These are phyloP conservation scores for Agrochola litura DNA, from an alignment of 2,888 invertebrate genomes.

Conservation along the genomic window DNA sequence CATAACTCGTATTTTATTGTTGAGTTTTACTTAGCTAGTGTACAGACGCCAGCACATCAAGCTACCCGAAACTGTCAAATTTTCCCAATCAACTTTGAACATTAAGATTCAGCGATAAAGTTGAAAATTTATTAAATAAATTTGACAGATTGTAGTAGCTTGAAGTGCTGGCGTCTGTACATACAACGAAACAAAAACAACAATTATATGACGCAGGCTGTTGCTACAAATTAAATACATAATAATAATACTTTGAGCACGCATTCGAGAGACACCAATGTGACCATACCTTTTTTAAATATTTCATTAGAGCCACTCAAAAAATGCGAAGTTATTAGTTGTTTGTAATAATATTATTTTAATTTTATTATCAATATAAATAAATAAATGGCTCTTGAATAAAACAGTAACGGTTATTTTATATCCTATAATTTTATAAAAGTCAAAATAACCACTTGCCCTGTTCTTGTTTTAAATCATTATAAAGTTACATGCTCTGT, in stretches of 20 bases:
- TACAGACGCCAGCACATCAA: no score
- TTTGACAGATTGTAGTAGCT: no score
- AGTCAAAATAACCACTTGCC: no score
- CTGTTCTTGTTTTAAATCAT: no score
- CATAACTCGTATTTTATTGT: neutral
- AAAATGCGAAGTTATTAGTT: neutral
- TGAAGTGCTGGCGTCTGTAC: no score
- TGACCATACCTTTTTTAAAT: constrained; percentile 21
- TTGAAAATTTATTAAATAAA: no score
- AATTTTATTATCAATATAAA: no score
- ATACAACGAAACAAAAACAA: neutral
- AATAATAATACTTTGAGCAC: neutral
- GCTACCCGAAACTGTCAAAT: no score
- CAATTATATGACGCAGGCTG: neutral
- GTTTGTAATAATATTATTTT: neutral
- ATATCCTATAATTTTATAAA: neutral
- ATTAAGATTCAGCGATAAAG: no score
- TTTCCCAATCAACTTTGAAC: no score
- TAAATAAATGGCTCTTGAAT: neutral
- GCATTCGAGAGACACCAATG: constrained; percentile 31
- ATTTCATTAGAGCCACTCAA: neutral
- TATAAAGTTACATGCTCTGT: no score
- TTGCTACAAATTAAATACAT: neutral
- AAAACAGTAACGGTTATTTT: neutral
- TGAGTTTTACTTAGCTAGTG: neutral